Evolutionary conservation across 2,797 vertebrate genomes (phyloP), one percentile per base, ranked within the genome.

Genomic region (Syngnathus rostellatus): DNA sequence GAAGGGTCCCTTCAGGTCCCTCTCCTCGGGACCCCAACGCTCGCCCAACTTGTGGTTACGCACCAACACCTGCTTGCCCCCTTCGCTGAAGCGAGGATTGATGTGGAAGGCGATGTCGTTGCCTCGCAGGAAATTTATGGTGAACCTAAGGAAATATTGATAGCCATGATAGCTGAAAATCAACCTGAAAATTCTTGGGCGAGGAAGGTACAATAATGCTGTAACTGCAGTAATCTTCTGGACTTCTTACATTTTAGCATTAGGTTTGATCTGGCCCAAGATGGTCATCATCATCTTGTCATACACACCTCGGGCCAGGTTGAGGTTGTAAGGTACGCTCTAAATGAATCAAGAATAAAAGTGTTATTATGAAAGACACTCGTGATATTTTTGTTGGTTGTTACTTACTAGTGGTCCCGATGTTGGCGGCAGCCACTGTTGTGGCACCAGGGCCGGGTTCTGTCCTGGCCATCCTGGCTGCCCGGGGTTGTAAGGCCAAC

Each of bases 241-340:
- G 58, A 58, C 19, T n/a, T 60, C 90, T 88, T 67, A 91, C 92
- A 90, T 92, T 83, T 90, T 92, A 43, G 89, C 90, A 8, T 90
- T 79, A 0, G 89, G 88, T 71, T 91, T 91, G 46, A 93, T 83
- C 9, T 89, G 75, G n/a, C 90, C 92, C 71, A 82, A 70, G 72
- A 93, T 90, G 25, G 91, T 92, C 79, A 92, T 86, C 86, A 92
- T 87, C 83, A 93, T 88, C 74, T 91, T 92, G 86, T 93, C 89
- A 23, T 92, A 92, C 65, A 91, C 75, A 1, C 92, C 92, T 45
- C 90, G 78, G 38, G 87, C 82, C 72, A 93, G 84, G 61, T 91
- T 90, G 74, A 92, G 65, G 83, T 90, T 91, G 85, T 89, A 93
- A 0, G 92, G 92, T 7, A 93, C 90, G 5, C 84, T 87, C 92